phyloP scores from a whole-genome alignment of 2,888 invertebrate genomes.

The Acronicta leporina region DNA sequence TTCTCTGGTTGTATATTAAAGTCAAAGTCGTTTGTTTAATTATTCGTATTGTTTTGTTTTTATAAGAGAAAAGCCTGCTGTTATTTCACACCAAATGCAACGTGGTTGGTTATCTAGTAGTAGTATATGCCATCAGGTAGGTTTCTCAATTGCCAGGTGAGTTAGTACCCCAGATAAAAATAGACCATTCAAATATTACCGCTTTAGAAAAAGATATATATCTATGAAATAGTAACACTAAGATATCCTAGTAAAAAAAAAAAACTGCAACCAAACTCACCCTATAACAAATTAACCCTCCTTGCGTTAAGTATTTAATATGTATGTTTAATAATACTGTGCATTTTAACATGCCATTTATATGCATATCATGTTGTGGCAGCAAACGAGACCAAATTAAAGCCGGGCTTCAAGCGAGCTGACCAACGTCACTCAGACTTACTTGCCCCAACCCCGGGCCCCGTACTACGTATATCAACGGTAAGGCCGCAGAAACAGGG shows the following conservation, averaged over 20 bases:
- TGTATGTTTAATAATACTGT: conserved; percentile 29
- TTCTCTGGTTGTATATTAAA: conserved; percentile 14
- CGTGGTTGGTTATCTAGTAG: too few species aligned
- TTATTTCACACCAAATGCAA: too few species aligned
- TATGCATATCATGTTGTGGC: conserved; percentile 34
- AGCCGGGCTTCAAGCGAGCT: conserved; percentile 23
- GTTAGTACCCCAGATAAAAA: too few species aligned
- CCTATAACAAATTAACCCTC: conserved; percentile 17
- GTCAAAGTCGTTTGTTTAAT: conserved; percentile 31
- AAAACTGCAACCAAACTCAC: not conserved
- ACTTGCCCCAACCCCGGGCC: not conserved
- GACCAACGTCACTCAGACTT: conserved; percentile 27
- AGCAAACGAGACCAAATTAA: conserved; percentile 31
- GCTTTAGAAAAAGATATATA: too few species aligned
- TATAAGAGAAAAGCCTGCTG: not conserved
- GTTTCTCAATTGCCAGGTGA: too few species aligned
- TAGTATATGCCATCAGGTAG: too few species aligned
- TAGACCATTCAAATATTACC: too few species aligned
- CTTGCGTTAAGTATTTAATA: conserved; percentile 5
- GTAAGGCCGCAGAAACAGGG: conserved; percentile 3
- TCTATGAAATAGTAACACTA: too few species aligned
- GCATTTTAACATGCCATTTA: conserved; percentile 41
- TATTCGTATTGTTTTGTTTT: conserved; percentile 1
- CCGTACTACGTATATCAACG: not conserved
- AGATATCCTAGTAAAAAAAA: too few species aligned